Conservation (phyloP, 2,113 vertebrate genomes). For the Polypterus bichir region DNA sequence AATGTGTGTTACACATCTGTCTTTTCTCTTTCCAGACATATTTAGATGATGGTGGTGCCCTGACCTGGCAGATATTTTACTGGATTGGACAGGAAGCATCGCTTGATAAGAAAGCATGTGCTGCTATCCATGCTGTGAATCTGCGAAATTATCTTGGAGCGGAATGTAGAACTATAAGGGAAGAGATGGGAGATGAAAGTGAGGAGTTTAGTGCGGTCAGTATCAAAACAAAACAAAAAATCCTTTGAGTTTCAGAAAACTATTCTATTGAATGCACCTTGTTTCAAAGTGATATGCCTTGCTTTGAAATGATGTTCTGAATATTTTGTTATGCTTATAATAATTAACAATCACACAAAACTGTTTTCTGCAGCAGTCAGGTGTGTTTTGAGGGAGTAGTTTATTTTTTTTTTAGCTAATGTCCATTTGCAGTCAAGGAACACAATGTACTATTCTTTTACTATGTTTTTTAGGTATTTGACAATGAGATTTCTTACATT, state of each 20-base stretch:
- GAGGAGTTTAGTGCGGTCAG: conserved; percentile 84
- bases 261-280: no score
- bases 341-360: no score
- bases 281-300: no score
- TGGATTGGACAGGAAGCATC: conserved; percentile 94
- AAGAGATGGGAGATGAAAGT: conserved; percentile 96
- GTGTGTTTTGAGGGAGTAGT: no score
- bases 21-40: conserved; percentile 54
- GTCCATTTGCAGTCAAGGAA: no score
- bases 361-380: no score
- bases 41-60: conserved; percentile 73
- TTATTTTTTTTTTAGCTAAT: no score
- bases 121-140: conserved; percentile 90
- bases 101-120: conserved; percentile 87
- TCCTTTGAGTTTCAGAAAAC: neutral
- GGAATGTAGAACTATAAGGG: conserved; percentile 73
- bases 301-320: no score
- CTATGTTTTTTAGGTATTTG: conserved; percentile 62
- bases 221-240: conserved; percentile 3
- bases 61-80: conserved; percentile 91
- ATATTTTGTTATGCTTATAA: no score
- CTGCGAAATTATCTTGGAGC: conserved; percentile 88
- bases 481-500: conserved; percentile 85
- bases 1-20: no score
- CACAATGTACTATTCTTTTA: no score